Conservation (phyloP, 2,113 vertebrate species). For the Himantopus leucocephalus region DNA sequence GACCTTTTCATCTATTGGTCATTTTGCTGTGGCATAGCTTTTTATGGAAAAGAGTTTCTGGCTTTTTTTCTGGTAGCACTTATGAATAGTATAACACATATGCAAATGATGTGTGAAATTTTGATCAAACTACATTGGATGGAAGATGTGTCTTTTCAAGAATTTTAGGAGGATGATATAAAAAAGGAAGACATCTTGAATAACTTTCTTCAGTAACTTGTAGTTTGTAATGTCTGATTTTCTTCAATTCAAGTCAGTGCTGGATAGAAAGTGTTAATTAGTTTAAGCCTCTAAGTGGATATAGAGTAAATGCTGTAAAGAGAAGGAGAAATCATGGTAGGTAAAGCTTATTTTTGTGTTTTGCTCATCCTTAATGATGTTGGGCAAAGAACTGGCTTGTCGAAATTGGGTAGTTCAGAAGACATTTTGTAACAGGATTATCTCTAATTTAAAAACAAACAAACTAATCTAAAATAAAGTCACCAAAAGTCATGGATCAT, state of each 20-base stretch:
- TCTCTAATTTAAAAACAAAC: not conserved
- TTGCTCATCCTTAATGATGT: not conserved
- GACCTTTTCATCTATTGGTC: slow-evolving; percentile 21
- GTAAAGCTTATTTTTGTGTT: not conserved
- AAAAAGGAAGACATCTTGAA: not conserved
- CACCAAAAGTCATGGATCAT: not conserved
- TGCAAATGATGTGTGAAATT: not conserved
- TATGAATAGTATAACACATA: not conserved
- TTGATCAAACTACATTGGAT: not conserved
- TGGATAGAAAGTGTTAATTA: slow-evolving; percentile 2
- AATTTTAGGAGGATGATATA: not conserved
- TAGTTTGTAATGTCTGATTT: not conserved
- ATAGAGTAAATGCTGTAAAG: not conserved
- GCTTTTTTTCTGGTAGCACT: not conserved
- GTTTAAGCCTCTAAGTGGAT: not conserved
- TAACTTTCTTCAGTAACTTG: slow-evolving; percentile 46
- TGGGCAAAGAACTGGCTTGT: not conserved
- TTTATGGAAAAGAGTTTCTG: not conserved
- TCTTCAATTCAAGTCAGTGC: not conserved
- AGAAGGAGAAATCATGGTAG: not conserved
- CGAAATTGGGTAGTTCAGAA: not conserved
- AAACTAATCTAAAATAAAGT: not conserved
- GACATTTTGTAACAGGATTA: not conserved
- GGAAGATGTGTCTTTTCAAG: not conserved
- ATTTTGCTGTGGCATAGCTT: not conserved